Evolutionary conservation across 2,797 vertebrate species (phyloP).

Genomic region (Chelmon rostratus): DNA sequence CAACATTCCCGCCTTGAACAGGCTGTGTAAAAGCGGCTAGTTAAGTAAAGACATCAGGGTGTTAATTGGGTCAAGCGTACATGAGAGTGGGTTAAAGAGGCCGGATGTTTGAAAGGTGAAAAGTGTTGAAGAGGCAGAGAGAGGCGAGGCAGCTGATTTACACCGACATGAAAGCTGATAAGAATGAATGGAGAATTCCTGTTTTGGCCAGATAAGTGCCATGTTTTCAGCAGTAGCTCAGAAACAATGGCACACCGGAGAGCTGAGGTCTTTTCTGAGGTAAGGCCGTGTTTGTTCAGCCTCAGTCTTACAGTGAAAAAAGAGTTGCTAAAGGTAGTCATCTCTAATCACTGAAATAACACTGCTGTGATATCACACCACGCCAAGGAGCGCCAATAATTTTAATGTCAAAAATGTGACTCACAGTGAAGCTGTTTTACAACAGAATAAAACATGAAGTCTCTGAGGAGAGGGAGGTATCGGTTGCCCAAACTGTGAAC

Average conservation of each 20-base stretch:
- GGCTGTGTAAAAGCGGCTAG: too few relatives aligned
- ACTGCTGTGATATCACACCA: background rate
- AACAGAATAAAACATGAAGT: background rate
- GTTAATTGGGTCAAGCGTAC: background rate
- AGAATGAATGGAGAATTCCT: constrained; percentile 38
- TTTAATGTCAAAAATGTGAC: constrained; percentile 6
- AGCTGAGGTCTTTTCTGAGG: background rate
- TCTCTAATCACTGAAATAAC: constrained; percentile 29
- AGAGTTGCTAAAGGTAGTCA: background rate
- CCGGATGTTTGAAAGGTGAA: constrained; percentile 5
- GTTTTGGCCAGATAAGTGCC: constrained; percentile 52
- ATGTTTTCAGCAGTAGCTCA: constrained; percentile 6
- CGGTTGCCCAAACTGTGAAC: too few relatives aligned
- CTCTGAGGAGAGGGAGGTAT: background rate
- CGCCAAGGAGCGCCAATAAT: background rate
- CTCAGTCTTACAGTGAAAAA: background rate
- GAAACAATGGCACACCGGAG: constrained; percentile 41
- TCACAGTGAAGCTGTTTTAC: background rate
- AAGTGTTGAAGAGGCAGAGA: background rate
- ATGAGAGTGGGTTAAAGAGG: background rate
- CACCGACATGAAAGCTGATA: constrained; percentile 29
- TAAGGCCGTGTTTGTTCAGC: constrained; percentile 22
- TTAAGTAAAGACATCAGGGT: background rate
- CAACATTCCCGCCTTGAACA: too few relatives aligned
- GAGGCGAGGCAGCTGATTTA: constrained; percentile 9